Conservation (phyloP, 2,888 invertebrate genomes). For the Acanthosepion pharaonis region DNA sequence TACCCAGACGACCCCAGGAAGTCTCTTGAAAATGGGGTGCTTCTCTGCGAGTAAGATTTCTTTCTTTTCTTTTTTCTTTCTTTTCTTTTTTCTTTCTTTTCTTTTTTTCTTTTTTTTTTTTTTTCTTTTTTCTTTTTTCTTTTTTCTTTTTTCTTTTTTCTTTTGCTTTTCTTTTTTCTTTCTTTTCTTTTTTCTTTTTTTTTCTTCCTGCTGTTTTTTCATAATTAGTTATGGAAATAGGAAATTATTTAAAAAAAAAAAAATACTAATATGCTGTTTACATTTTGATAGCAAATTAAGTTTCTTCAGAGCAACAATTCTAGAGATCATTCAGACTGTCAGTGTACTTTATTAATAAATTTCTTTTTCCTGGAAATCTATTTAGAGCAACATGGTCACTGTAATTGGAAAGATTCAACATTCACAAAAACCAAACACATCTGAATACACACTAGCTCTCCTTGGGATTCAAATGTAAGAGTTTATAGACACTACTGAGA, state of each 20-base stretch:
- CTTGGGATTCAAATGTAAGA: too few species aligned
- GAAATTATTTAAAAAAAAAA: neutral
- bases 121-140: neutral
- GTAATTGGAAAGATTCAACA: too few species aligned
- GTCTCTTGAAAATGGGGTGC: constrained; percentile 72
- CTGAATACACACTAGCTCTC: too few species aligned
- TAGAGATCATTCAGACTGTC: too few species aligned
- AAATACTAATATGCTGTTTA: too few species aligned
- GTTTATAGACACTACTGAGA: too few species aligned
- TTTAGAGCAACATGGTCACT: too few species aligned
- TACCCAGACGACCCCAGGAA: constrained; percentile 72
- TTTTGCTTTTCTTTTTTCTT: neutral
- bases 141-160: neutral
- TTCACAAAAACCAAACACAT: too few species aligned
- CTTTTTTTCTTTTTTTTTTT: neutral
- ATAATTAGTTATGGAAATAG: neutral
- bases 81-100: neutral
- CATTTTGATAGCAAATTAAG: too few species aligned
- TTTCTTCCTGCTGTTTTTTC: neutral
- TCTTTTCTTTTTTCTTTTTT: neutral
- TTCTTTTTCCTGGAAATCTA: too few species aligned
- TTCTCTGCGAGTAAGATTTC: constrained; percentile 73
- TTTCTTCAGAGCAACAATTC: too few species aligned
- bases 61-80: neutral
- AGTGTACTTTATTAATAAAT: too few species aligned